Percentiles rank a stretch among this genome's conserved stretches.
Conservation (phyloP, 2,797 vertebrate genomes). For the Ataeniobius toweri region DNA sequence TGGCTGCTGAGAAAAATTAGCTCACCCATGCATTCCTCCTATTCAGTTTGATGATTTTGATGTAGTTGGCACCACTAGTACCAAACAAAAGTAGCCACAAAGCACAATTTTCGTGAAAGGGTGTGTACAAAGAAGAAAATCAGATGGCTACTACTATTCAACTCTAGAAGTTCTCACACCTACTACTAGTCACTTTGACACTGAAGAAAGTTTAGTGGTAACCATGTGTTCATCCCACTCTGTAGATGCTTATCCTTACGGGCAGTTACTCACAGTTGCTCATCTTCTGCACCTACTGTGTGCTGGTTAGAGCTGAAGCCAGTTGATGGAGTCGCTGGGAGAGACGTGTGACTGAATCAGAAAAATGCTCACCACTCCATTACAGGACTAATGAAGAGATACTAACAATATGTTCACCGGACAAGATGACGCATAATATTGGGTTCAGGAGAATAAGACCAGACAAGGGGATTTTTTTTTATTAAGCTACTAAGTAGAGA, state of each 20-base stretch:
- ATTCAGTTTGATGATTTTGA: neutral
- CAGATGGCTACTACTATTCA: slow-evolving; percentile 6
- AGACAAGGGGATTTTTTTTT: neutral
- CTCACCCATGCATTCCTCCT: neutral
- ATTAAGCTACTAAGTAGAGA: neutral
- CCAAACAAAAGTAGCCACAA: neutral
- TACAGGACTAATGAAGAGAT: neutral
- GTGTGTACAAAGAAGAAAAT: slow-evolving; percentile 14
- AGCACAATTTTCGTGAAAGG: neutral
- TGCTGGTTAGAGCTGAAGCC: neutral
- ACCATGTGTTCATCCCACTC: neutral
- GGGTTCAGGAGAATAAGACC: neutral
- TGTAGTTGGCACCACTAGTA: neutral
- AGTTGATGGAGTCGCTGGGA: neutral
- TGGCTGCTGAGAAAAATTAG: slow-evolving; percentile 30
- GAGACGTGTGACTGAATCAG: neutral
- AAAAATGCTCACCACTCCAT: neutral
- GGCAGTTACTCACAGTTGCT: neutral
- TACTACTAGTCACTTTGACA: neutral
- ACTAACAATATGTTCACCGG: neutral
- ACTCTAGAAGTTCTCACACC: slow-evolving; percentile 4
- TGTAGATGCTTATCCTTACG: neutral
- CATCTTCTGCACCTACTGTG: neutral
- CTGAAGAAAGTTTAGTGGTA: slow-evolving; percentile 4
- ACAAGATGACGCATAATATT: no score